Evolutionary conservation across 2,113 vertebrate species (phyloP), one percentile per base, ranked within the genome.

Genomic region (Osmerus eperlanus): DNA sequence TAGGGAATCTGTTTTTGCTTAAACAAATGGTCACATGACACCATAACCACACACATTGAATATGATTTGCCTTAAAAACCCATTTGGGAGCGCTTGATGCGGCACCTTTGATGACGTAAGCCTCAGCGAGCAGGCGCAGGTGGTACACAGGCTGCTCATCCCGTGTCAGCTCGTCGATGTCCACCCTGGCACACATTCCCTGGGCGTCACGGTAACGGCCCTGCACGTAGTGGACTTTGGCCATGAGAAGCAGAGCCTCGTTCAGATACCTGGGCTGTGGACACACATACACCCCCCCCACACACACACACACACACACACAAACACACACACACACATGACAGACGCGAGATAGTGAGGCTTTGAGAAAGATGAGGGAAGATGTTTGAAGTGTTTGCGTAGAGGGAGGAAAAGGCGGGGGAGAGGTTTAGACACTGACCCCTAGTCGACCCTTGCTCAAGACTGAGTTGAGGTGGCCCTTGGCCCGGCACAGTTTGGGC

Each of bases 81-180:
- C 47, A 2, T 32, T 13, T 41, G 16, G 18, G 19, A 68, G 21
- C 12, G 18, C 12, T 52, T 4, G 5, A 14, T 14, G 23, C 2
- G 36, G 12, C 93, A 99, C 97, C 97, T 97, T 99, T 99, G 82
- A 99, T 95, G 77, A 97, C 93, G 0, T 95, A 95, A 0, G 96
- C 96, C 88, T 99, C 97, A 0, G 97, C 90, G 80, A 99, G 83
- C 84, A 99, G 89, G n/a, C 96, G 94, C 78, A 98, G 93, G 83
- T 94, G 81, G 72, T 99, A 99, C 68, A 94, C 83, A 0, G 95
- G 96, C 79, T 95, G 93, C 68, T 93, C 91, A 8, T 95, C 94
- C 69, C 91, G 76, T 0, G 91, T 92, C 56, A 99, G 86, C 73
- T 96, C 94, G 60, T 99, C 97, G 18, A 99, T 92, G 52, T 94